Base-by-base conservation (phyloP, 1,140 invertebrate genomes). In the Macrobrachium nipponense region DNA sequence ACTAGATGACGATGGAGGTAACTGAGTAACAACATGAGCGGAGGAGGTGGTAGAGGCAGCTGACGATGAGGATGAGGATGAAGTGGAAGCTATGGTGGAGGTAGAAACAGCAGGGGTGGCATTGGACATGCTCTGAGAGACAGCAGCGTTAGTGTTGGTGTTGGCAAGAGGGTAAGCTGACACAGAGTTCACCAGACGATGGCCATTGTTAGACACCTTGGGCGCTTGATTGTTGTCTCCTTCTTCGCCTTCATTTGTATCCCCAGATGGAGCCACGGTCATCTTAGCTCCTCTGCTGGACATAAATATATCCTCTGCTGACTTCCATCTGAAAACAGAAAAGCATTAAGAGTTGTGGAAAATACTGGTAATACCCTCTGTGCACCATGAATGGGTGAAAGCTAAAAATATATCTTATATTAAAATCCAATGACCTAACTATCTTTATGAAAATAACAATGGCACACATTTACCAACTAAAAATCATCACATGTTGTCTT, bases 321-420 rank as follows among this genome's bases (percentile, higher is more conserved):
- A 86, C 58, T 86, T 86, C 83, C 83, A 86, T 73, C 83, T 86
- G 82, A 60, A 86, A 86, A 51, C 17, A 59, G 80, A 80, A 58
- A 70, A 58, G 5, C 36, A 61, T 75, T n/a, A 51, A 12, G 0
- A 75, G 7, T 75, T 75, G 3, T 43, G 12, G 3, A 18, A 43
- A 36, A 36, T 17, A 2, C 68, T 3, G 68, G 68, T 72, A 18
- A 72, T 15, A 27, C 27, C 4, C 4, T 36, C 27, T 2, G 27
- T 36, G 27, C 27, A 36, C 27, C 27, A 36, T 36, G 4, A 36
- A 36, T 4, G 4, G n/a, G n/a, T n/a, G n/a, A n/a, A n/a, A n/a
- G n/a, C 27, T 36, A 36, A 2, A 36, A 36, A 36, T 36, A 36
- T 36, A 36, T 36, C 4, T 36, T 36, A 36, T 36, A 4, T 36